These are phyloP conservation scores for Eubucco bourcierii DNA, from an alignment of 2,113 vertebrate species.

Conservation along the genomic window DNA sequence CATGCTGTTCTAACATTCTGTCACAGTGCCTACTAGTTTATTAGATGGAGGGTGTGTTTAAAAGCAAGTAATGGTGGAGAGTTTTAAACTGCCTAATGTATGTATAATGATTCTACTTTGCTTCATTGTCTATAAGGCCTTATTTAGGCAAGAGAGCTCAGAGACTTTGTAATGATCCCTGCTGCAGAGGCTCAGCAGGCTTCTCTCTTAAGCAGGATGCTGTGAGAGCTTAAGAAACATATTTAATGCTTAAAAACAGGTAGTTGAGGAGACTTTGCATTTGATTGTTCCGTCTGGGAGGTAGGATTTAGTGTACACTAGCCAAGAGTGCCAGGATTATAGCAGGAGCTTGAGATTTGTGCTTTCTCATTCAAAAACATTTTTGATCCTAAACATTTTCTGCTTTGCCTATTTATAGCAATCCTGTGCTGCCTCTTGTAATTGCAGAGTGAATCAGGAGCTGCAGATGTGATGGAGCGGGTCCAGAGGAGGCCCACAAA, in stretches of 20 bases:
- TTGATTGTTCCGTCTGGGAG: background rate
- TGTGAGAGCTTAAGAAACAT: accelerated
- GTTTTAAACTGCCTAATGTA: background rate
- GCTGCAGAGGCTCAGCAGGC: background rate
- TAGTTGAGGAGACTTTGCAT: background rate
- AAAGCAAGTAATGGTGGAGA: background rate
- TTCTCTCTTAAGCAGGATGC: background rate
- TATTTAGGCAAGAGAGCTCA: background rate
- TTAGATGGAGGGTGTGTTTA: background rate
- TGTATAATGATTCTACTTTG: background rate
- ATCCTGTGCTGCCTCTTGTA: background rate
- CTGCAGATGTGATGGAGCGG: background rate
- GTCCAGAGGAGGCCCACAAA: too few species aligned
- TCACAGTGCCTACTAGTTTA: background rate
- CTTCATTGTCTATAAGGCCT: background rate
- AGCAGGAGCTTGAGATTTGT: background rate
- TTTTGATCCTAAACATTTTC: background rate
- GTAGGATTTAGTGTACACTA: background rate
- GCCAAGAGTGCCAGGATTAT: background rate
- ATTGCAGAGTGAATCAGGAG: background rate
- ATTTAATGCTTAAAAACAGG: background rate
- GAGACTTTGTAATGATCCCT: background rate
- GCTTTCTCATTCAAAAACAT: background rate
- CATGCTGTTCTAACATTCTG: background rate
- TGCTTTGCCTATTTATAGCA: background rate